Percentiles rank a stretch among this genome's conserved stretches.
phyloP scores from a whole-genome alignment of 2,888 invertebrate species.

The Conchocele bisecta region DNA sequence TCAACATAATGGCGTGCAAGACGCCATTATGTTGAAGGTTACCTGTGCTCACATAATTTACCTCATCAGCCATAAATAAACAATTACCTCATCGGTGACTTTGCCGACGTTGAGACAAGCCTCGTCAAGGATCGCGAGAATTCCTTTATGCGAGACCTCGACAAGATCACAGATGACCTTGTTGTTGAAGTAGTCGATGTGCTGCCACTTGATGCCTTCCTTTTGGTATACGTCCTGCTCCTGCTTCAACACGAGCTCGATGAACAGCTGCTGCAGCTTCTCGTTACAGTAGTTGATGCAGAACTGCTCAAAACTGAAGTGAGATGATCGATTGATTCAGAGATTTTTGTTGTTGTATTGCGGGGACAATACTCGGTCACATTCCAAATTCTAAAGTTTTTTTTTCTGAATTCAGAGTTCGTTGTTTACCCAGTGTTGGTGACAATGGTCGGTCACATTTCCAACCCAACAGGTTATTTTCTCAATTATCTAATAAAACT shows the following conservation, averaged over 20 bases:
- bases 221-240: conserved; percentile 98
- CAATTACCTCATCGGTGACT: conserved; percentile 87
- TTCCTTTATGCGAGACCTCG: conserved; percentile 95
- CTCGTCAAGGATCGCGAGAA: conserved; percentile 96
- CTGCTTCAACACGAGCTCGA: conserved; percentile 97
- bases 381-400: too few relatives aligned
- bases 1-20: neutral
- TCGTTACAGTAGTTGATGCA: conserved; percentile 99
- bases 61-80: neutral
- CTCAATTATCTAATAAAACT: too few relatives aligned
- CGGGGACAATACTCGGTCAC: too few relatives aligned
- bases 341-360: too few relatives aligned
- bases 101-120: conserved; percentile 98
- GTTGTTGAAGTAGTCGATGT: conserved; percentile 98
- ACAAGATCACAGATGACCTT: conserved; percentile 97
- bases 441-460: too few relatives aligned
- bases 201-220: conserved; percentile 98
- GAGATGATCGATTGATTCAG: neutral
- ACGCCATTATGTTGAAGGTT: neutral
- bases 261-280: conserved; percentile 98
- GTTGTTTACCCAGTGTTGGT: too few relatives aligned
- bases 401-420: too few relatives aligned
- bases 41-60: neutral
- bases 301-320: conserved; percentile 93
- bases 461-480: too few relatives aligned